Evolutionary conservation across 1,140 invertebrate species (phyloP).

Genomic region (Drosophila auraria): DNA sequence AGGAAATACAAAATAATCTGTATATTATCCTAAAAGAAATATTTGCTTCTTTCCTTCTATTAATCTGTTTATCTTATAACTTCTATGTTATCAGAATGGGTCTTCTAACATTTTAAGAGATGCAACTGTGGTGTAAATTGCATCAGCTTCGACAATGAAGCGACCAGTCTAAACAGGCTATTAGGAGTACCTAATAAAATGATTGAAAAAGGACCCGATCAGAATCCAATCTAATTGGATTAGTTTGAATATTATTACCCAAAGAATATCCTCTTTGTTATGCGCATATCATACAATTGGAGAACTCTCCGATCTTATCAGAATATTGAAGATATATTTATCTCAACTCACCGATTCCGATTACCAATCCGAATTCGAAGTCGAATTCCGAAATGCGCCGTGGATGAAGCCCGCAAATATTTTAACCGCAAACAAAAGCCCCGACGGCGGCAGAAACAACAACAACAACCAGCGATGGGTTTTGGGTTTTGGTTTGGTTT

Average conservation of each 20-base stretch:
- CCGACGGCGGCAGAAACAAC: conserved; percentile 34
- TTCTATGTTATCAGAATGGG: no score
- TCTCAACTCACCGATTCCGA: conserved; percentile 24
- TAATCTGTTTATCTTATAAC: no score
- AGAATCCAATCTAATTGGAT: no score
- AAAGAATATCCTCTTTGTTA: background rate
- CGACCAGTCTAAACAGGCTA: no score
- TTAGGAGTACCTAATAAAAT: no score
- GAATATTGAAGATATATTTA: background rate
- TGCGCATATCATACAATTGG: background rate
- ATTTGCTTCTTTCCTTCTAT: no score
- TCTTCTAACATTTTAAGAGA: no score
- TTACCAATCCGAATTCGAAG: conserved; percentile 19
- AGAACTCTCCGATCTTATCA: background rate
- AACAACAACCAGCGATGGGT: conserved; percentile 15
- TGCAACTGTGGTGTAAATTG: no score
- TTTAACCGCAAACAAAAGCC: conserved; percentile 65
- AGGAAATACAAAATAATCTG: no score
- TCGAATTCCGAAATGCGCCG: conserved; percentile 34
- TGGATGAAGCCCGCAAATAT: conserved; percentile 67
- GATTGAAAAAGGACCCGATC: no score
- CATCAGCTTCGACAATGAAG: no score
- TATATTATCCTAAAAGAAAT: no score
- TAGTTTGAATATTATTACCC: background rate
- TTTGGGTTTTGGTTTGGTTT: conserved; percentile 16